phyloP scores from a whole-genome alignment of 2,113 vertebrate genomes.

The Chrysochloris asiatica region DNA sequence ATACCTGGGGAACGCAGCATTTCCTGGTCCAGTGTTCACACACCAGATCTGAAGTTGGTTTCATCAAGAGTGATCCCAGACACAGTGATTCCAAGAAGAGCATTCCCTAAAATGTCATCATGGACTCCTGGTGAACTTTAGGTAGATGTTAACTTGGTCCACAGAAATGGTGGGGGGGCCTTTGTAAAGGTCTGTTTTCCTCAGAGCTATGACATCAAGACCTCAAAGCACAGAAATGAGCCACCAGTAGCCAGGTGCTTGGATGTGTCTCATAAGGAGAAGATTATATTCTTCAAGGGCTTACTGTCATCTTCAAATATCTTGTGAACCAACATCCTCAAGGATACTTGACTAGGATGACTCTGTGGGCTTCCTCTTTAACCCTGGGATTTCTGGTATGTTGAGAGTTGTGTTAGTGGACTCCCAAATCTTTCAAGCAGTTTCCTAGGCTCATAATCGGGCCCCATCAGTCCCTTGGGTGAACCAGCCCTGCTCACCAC shows the following conservation, averaged over 20 bases:
- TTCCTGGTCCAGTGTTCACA: background rate
- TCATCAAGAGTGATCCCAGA: background rate
- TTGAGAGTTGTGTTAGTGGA: too few species aligned
- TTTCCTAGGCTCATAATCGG: accelerated
- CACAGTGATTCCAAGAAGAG: background rate
- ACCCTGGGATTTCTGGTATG: too few species aligned
- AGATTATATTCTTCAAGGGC: background rate
- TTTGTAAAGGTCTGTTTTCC: background rate
- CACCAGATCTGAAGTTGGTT: background rate
- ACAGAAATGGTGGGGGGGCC: background rate
- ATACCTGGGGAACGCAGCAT: background rate
- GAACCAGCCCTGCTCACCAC: too few species aligned
- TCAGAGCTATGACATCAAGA: background rate
- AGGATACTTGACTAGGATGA: background rate
- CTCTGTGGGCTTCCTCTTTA: background rate
- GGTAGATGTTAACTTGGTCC: background rate
- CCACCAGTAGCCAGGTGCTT: background rate
- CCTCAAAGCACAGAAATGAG: background rate
- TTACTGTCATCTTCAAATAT: too few species aligned
- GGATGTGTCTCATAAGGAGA: too few species aligned
- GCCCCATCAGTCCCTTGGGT: background rate
- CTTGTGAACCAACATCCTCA: background rate
- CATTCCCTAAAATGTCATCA: background rate
- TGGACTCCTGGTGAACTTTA: background rate
- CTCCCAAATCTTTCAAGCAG: background rate